Conservation (phyloP, 2,113 vertebrate species). For the Peromyscus polionotus region DNA sequence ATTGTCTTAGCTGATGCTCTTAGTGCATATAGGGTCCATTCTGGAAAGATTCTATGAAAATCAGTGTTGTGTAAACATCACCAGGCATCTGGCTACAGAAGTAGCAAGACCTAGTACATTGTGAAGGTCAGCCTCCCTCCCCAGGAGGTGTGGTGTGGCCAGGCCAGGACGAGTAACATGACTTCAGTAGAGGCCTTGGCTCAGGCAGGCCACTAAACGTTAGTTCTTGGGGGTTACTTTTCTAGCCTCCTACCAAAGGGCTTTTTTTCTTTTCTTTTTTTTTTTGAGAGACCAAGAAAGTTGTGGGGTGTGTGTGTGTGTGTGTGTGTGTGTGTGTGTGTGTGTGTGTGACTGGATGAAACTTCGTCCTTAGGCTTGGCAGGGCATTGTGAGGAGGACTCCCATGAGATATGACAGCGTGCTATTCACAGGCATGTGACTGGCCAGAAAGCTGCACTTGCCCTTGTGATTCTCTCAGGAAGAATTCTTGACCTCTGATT, state of each 20-base stretch:
- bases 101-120: background rate
- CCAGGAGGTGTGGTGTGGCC: background rate
- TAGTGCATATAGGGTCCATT: background rate
- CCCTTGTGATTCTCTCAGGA: background rate
- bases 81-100: background rate
- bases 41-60: background rate
- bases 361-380: background rate
- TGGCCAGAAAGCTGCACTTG: background rate
- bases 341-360: background rate
- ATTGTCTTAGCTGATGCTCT: background rate
- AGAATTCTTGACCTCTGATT: background rate
- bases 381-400: background rate
- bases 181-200: background rate
- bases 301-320: too few species aligned
- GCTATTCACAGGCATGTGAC: background rate
- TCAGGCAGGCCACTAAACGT: rapidly evolving
- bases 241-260: background rate
- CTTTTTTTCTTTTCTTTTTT: background rate
- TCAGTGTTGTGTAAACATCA: background rate
- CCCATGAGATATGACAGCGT: rapidly evolving
- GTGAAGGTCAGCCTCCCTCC: too few species aligned
- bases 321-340: too few species aligned
- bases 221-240: background rate
- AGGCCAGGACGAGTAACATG: background rate
- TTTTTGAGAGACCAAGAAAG: background rate